phyloP scores from a whole-genome alignment of 2,113 vertebrate genomes.

The Pseudopodoces humilis region DNA sequence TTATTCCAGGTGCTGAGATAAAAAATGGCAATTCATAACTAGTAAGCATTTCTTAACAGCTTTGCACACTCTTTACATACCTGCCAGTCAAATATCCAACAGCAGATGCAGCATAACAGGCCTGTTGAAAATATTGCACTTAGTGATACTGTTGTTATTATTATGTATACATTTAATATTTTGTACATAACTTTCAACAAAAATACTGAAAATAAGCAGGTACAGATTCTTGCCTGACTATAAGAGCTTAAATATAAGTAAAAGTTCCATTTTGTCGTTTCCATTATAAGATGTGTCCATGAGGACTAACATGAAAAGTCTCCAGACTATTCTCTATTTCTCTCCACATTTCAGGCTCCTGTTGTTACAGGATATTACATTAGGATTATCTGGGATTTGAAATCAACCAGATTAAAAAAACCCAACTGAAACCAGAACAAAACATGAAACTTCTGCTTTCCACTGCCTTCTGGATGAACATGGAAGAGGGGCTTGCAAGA shows the following conservation, averaged over 20 bases:
- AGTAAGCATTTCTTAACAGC: neutral
- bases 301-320: neutral
- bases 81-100: slow-evolving; percentile 92
- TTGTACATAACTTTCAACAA: neutral
- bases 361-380: neutral
- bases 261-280: neutral
- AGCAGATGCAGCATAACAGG: slow-evolving; percentile 94
- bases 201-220: neutral
- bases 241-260: neutral
- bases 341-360: neutral
- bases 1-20: neutral
- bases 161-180: neutral
- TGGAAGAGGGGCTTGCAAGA: neutral
- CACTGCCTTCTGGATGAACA: neutral
- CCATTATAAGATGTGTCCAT: neutral
- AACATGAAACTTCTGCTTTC: neutral
- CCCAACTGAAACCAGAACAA: neutral
- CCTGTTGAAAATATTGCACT: slow-evolving; percentile 71
- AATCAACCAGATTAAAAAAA: neutral
- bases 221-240: neutral
- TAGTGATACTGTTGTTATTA: neutral
- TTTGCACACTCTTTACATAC: neutral
- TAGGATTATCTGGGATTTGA: neutral
- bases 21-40: neutral
- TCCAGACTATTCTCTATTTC: neutral